Evolutionary conservation across 2,797 vertebrate species (phyloP), one percentile per base, ranked within the genome.

Genomic region (Aeoliscus strigatus): DNA sequence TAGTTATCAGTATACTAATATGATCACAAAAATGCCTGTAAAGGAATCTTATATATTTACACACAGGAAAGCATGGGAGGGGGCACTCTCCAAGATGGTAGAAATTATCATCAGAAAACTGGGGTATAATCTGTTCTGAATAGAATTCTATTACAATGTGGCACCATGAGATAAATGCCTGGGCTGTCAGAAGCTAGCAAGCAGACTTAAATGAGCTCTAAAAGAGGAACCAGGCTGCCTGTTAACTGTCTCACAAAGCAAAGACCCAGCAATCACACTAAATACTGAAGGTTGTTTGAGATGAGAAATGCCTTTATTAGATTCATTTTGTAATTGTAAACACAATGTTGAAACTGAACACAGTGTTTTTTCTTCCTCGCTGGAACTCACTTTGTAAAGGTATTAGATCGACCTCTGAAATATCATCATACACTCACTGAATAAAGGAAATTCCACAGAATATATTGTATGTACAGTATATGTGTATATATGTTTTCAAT

Each of bases 91-190:
- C 79, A 79, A 86, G 69, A 81, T 73, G 60, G 66, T 52, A 54
- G 69, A 79, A 82, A 82, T 82, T 77, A 85, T 80, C 75, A 86
- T 82, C 65, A 85, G 73, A 85, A 86, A 83, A 79, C 65, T 40
- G 1, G 36, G 48, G 58, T 74, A 71, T 85, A 82, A 87, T 87
- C 82, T 82, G 62, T 73, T 64, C 52, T 86, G 82, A 86, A 86
- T 80, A 81, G 65, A 78, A 56, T 82, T 83, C 49, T 77, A 78
- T 83, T 84, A 82, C 74, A 85, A 77, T 78, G 70, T 66, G 79
- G 48, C 61, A 44, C 61, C 59, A 62, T 78, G 73, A 80, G 80
- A 83, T 80, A 80, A 83, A 84, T 65, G 58, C 42, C 32, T 34
- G 38, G 55, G 74, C 80, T 77, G 77, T 82, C 77, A 80, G 73